Base-by-base conservation (phyloP, 53 echinoderm and acorn worm species). In the Antedon mediterranea region DNA sequence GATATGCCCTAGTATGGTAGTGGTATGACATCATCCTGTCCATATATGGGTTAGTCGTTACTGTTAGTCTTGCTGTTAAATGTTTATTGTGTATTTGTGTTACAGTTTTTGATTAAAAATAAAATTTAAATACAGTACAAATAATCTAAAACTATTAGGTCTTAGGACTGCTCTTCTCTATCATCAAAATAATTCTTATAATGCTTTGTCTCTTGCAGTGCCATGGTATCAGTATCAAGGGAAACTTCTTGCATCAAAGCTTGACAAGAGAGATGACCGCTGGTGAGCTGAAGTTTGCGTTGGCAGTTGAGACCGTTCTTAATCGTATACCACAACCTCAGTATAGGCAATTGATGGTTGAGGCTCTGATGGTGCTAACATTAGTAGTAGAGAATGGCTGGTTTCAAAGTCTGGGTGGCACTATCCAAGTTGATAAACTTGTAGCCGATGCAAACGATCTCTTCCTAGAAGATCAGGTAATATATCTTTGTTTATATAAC, bases 261-360 rank as follows among this genome's bases (percentile, higher is more conserved):
- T 75, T 94, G 71, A 94, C 95, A 30, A 72, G 91, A 6, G 95
- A 94, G 85, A 94, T 94, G 95, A 94, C 95, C 0, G 84, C 91
- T 28, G 84, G 91, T 76, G 95, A 94, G 83, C 90, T 94, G 79
- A 94, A 94, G 80, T 94, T 94, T 85, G 91, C 95, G 9, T 82
- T 94, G 4, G 79, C 83, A 72, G 95, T 94, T 28, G 95, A 94
- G 81, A 85, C 91, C 28, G 95, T 89, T 0, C 85, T 94, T 0
- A 94, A 94, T 73, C 82, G 82, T 37, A 87, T 90, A 71, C 91
- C 91, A 26, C 89, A 94, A 79, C 95, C 91, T 13, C 90, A 94
- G 79, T 87, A 89, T 32, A 89, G 95, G 0, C 95, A 94, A 87
- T 84, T 94, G 79, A 89, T 94, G 95, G 95, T 94, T 42, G 95